Base-by-base conservation (phyloP, 2,888 invertebrate genomes). In the Nudaria mundana region DNA sequence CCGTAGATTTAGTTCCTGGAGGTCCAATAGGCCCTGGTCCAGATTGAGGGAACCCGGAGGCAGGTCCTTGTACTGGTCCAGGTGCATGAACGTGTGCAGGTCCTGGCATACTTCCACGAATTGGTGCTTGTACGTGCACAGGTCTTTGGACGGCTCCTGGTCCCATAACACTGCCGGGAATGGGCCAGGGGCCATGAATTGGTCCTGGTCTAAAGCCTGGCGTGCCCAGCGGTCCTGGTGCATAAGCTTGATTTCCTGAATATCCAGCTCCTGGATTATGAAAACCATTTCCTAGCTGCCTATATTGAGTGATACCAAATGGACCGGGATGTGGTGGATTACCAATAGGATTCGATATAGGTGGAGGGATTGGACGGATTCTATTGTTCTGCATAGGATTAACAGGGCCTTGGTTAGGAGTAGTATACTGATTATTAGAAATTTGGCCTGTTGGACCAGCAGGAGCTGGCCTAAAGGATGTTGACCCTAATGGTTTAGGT, bases 1-100 rank as follows among this genome's bases (percentile, higher is more conserved):
- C 49, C 8, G 36, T 29, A 49, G 61, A 8, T 54, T 56, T 1
- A 50, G 56, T 40, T 51, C 60, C 39, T 48, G 44, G 3, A 45
- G 38, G 8, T 22, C 11, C 23, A n/a, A 12, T 15, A 18, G 34
- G 11, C 10, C 14, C 18, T 4, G 16, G n/a, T 33, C 23, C 28
- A n/a, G 13, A n/a, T 11, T n/a, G n/a, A n/a, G n/a, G n/a, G n/a
- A n/a, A n/a, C n/a, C 11, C 22, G 29, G 29, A 15, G 3, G 4
- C 6, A 28, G 32, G 5, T 2, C 6, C 15, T 15, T 4, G 6
- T 1, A 2, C 5, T 10, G 22, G 24, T 5, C 12, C 14, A 13
- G 34, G 18, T 2, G 8, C 16, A 1, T n/a, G 18, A 3, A 18
- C n/a, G 7, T 5, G 1, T 10, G 3, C 18, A 5, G 12, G 3